A percentile compares a stretch with the other conserved stretches of the same genome.
Evolutionary conservation across 2,113 vertebrate species (phyloP).

Genomic region (Pandion haliaetus): DNA sequence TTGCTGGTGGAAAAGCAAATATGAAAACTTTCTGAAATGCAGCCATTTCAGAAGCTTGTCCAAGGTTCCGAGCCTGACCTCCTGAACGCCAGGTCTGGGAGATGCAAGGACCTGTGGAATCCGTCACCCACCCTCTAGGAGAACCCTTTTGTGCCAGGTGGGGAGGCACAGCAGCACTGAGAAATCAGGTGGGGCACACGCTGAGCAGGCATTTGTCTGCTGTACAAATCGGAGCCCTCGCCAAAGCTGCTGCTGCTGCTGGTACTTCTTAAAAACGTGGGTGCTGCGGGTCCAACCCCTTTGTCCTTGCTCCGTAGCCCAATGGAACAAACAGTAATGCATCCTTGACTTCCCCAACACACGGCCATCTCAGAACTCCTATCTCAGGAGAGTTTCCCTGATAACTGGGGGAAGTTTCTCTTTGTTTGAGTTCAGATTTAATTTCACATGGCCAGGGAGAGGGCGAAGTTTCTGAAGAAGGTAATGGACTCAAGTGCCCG

Average conservation of each 20-base stretch:
- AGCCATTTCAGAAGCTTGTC: not conserved
- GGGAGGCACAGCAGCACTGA: rapidly evolving
- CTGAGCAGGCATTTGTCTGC: not conserved
- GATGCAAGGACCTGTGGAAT: not conserved
- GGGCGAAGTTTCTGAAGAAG: not conserved
- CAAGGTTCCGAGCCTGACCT: not conserved
- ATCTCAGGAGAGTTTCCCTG: rapidly evolving
- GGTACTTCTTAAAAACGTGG: rapidly evolving
- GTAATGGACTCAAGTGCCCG: rapidly evolving
- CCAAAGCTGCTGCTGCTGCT: not conserved
- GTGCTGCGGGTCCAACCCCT: not conserved
- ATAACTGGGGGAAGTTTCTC: not conserved
- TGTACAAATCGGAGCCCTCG: rapidly evolving
- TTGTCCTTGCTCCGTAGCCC: not conserved
- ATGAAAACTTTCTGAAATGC: not conserved
- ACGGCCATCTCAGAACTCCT: rapidly evolving
- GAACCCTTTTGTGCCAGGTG: rapidly evolving
- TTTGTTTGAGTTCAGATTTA: not conserved
- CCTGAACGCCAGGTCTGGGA: not conserved
- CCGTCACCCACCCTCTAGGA: not conserved
- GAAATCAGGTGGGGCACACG: not conserved
- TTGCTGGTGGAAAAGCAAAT: not conserved
- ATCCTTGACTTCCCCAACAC: rapidly evolving
- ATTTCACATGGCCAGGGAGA: not conserved
- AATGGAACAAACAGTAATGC: no score